A percentile compares a stretch with the other conserved stretches of the same genome.
phyloP scores from a whole-genome alignment of 2,797 vertebrate species.

The Melanotaenia trifasciata region DNA sequence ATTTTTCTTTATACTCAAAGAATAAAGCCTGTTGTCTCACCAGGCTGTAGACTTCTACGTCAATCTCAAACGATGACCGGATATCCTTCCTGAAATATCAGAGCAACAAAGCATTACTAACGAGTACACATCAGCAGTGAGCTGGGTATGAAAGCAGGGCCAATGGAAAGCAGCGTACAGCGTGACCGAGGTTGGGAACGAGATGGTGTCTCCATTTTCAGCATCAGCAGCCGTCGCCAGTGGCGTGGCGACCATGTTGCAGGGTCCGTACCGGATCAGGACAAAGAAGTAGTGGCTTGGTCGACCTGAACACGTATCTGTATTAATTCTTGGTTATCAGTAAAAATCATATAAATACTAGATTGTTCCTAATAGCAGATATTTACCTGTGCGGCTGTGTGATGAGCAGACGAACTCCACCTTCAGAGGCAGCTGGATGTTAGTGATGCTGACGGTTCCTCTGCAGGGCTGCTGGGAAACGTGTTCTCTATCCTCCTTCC shows the following conservation, averaged over 20 bases:
- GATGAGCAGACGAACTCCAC: constrained; percentile 86
- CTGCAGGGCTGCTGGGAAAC: constrained; percentile 77
- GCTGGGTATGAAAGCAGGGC: no score
- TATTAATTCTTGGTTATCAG: no score
- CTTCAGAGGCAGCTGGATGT: constrained; percentile 86
- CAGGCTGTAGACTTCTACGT: constrained; percentile 89
- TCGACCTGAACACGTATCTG: constrained; percentile 57
- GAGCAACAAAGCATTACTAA: neutral
- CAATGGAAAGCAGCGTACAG: constrained; percentile 73
- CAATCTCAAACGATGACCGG: constrained; percentile 84
- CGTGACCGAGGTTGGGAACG: constrained; percentile 82
- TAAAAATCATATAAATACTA: no score
- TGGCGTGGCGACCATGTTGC: constrained; percentile 83
- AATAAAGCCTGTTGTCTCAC: constrained; percentile 66
- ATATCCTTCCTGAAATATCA: constrained; percentile 78
- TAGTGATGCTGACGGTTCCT: constrained; percentile 80
- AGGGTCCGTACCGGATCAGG: constrained; percentile 84
- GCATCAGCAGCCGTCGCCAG: constrained; percentile 85
- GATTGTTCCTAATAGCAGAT: no score
- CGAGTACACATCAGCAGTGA: no score
- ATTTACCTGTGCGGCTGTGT: constrained; percentile 73
- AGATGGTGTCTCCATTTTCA: constrained; percentile 85
- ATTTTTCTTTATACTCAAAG: no score
- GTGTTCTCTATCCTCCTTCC: constrained; percentile 23
- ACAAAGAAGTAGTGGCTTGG: constrained; percentile 86